Conservation (phyloP, 2,113 vertebrate species). For the Brachyhypopomus occidentalis region DNA sequence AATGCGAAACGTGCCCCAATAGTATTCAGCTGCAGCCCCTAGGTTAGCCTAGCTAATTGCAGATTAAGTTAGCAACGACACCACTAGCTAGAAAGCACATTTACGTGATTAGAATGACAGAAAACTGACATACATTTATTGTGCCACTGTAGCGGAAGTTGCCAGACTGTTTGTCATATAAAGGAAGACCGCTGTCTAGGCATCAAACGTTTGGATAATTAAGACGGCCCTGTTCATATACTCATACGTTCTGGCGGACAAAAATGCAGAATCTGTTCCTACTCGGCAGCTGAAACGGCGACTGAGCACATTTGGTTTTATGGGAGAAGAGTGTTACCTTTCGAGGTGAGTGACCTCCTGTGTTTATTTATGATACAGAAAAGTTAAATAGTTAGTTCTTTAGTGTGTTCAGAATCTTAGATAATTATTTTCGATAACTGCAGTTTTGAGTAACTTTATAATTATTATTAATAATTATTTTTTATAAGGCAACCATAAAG, state of each 20-base stretch:
- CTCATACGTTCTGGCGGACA: neutral
- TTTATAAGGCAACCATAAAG: neutral
- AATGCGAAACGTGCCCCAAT: too few relatives aligned
- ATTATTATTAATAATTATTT: neutral
- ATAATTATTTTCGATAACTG: neutral
- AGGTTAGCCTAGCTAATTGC: too few relatives aligned
- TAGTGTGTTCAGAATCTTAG: neutral
- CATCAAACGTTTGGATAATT: too few relatives aligned
- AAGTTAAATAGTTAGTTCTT: neutral
- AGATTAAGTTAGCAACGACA: too few relatives aligned
- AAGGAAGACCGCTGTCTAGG: too few relatives aligned
- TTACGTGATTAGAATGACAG: too few relatives aligned
- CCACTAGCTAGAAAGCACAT: too few relatives aligned
- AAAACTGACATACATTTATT: too few relatives aligned
- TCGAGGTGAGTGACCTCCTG: neutral
- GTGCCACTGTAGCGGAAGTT: too few relatives aligned
- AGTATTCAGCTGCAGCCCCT: too few relatives aligned
- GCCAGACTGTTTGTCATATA: too few relatives aligned
- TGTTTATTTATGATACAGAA: neutral
- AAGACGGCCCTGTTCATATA: neutral
- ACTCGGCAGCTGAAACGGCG: neutral
- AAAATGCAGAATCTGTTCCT: neutral
- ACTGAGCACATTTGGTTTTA: neutral
- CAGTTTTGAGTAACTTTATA: neutral
- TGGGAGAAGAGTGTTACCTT: neutral